A percentile compares a stretch with the other conserved stretches of the same genome.
phyloP scores from a whole-genome alignment of 1,140 invertebrate genomes.

The Drosophila repleta region DNA sequence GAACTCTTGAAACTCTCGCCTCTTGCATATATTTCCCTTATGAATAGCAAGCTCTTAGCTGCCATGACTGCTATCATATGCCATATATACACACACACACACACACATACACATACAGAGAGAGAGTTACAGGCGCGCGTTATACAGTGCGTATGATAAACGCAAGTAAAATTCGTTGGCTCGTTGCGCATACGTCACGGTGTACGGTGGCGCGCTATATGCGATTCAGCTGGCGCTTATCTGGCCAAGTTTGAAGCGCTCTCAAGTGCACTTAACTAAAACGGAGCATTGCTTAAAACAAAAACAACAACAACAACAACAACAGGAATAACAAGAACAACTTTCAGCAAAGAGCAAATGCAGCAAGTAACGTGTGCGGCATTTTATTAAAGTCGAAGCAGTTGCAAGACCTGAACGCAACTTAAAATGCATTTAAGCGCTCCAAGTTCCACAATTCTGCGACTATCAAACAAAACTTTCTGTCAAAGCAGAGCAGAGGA shows the following conservation, averaged over 20 bases:
- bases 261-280: slow-evolving; percentile 75
- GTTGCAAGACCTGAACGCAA: slow-evolving; percentile 24
- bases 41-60: slow-evolving; percentile 27
- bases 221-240: slow-evolving; percentile 52
- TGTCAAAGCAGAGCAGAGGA: slow-evolving; percentile 39
- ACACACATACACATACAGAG: background rate
- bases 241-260: slow-evolving; percentile 68
- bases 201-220: slow-evolving; percentile 40
- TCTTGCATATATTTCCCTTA: slow-evolving; percentile 37
- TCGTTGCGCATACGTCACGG: slow-evolving; percentile 71
- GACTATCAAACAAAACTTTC: slow-evolving; percentile 70
- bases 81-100: background rate
- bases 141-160: slow-evolving; percentile 67
- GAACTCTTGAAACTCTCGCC: slow-evolving; percentile 30
- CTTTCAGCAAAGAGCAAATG: too few species aligned
- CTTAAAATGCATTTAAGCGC: slow-evolving; percentile 70
- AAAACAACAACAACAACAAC: slow-evolving; percentile 20
- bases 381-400: slow-evolving; percentile 69
- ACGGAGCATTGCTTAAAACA: slow-evolving; percentile 47
- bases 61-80: slow-evolving; percentile 24
- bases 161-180: slow-evolving; percentile 53
- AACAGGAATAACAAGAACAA: background rate
- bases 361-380: slow-evolving; percentile 49
- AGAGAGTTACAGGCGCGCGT: slow-evolving; percentile 1
- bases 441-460: slow-evolving; percentile 63